Evolutionary conservation across 2,888 invertebrate genomes (phyloP).

Genomic region (Dryococelus australis): DNA sequence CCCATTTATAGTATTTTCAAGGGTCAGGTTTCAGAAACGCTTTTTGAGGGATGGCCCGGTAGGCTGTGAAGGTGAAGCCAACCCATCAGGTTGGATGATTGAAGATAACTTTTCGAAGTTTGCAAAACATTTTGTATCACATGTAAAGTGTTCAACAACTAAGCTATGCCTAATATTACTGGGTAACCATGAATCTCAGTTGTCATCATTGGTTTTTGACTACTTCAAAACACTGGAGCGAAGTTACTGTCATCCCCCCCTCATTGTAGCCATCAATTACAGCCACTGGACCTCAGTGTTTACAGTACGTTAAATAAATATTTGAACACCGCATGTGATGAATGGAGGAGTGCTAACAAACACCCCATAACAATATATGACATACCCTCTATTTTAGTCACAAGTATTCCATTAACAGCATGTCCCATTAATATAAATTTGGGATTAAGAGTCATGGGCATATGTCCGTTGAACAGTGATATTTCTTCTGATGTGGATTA

Average conservation of each 20-base stretch:
- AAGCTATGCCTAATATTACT: not conserved
- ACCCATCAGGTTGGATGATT: constrained; percentile 28
- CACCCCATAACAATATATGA: too few relatives aligned
- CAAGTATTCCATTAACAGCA: too few relatives aligned
- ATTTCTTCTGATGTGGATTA: too few relatives aligned
- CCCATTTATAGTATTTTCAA: not conserved
- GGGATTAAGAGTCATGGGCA: too few relatives aligned
- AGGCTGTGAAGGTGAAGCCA: constrained; percentile 25
- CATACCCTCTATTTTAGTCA: too few relatives aligned
- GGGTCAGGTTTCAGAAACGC: constrained; percentile 5
- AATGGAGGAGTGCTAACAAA: too few relatives aligned
- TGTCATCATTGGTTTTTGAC: constrained; percentile 1
- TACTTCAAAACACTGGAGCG: constrained; percentile 28
- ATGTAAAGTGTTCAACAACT: not conserved
- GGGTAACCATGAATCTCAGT: constrained; percentile 9
- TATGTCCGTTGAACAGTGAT: too few relatives aligned
- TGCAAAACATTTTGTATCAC: not conserved
- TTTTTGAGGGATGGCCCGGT: not conserved
- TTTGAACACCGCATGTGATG: constrained; percentile 27
- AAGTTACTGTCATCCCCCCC: constrained; percentile 28
- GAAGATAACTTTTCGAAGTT: not conserved
- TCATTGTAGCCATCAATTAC: constrained; percentile 29
- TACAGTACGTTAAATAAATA: constrained; percentile 20
- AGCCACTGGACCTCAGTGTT: constrained; percentile 27
- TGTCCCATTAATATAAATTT: too few relatives aligned